Evolutionary conservation across 1,140 invertebrate genomes (phyloP).

Genomic region (Monomorium pharaonis): DNA sequence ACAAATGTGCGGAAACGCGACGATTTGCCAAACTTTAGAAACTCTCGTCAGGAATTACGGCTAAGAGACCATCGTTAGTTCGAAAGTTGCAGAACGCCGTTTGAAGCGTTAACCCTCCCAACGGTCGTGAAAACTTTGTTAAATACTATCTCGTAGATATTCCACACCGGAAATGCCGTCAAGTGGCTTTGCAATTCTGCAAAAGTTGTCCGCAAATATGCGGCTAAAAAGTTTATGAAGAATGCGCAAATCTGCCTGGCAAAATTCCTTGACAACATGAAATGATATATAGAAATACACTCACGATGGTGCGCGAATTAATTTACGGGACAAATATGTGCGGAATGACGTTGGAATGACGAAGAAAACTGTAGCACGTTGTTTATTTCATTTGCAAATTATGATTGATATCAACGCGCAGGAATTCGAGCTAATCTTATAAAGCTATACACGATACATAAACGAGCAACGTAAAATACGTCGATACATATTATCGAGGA

Average conservation of each 20-base stretch:
- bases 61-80: slow-evolving; percentile 65
- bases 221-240: not conserved
- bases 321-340: slow-evolving; percentile 17
- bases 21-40: slow-evolving; percentile 69
- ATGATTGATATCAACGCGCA: not conserved
- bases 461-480: not conserved
- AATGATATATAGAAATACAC: not conserved
- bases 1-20: slow-evolving; percentile 60
- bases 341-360: not conserved
- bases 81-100: slow-evolving; percentile 55
- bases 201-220: slow-evolving; percentile 42
- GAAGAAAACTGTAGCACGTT: not conserved
- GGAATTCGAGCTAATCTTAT: not conserved
- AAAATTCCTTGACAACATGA: not conserved
- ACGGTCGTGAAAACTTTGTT: slow-evolving; percentile 63
- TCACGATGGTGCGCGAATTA: not conserved
- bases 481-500: not conserved
- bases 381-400: not conserved
- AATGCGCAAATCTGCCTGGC: not conserved
- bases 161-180: not conserved
- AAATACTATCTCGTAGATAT: slow-evolving; percentile 54
- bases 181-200: not conserved
- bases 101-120: slow-evolving; percentile 48
- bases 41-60: slow-evolving; percentile 69
- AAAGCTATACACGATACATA: not conserved